Base-by-base conservation (phyloP, 1,140 invertebrate species). In the Sarcophaga peregrina region DNA sequence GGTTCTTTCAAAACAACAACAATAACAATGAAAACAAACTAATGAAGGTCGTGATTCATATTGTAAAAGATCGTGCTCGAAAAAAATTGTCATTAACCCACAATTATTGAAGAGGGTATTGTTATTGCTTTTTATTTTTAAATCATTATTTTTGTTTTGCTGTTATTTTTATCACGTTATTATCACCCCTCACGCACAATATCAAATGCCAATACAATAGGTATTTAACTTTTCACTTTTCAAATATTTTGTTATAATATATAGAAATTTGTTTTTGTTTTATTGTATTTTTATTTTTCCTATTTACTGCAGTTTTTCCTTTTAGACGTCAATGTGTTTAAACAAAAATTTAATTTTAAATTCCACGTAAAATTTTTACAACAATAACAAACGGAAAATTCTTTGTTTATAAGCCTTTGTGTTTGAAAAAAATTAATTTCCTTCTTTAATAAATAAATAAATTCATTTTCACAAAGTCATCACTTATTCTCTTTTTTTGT, bases 51-150 rank as follows among this genome's bases (percentile, higher is more conserved):
- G 75, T 78, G 75, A 78, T 50, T 78, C 62, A 68, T 17, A 20
- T 76, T 78, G 62, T 72, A 37, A 17, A 68, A 68, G 62, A 68
- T 78, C 47, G n/a, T 78, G 5, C 7, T 78, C 20, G 7, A 78
- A 47, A 46, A 10, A 78, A 46, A 50, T 78, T 78, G 75, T 78
- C 75, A 78, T 78, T 78, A 78, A 78, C 75, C 75, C 75, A 78
- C 75, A 78, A 78, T 52, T n/a, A 15, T n/a, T 20, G 20, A 10
- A 68, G n/a, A 68, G 20, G 20, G 62, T 68, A 8, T 68, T 68
- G 15, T 58, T 37, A 37, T 37, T 37, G 25, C 25, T 37, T 37
- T 37, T 37, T 37, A 37, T 37, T 37, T 37, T 58, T 52, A 52
- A 52, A 52, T 52, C 1, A 9, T 68, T 68, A 20, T 68, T 68